These are phyloP conservation scores for Scomber colias DNA, from an alignment of 2,113 vertebrate species.

Conservation along the genomic window DNA sequence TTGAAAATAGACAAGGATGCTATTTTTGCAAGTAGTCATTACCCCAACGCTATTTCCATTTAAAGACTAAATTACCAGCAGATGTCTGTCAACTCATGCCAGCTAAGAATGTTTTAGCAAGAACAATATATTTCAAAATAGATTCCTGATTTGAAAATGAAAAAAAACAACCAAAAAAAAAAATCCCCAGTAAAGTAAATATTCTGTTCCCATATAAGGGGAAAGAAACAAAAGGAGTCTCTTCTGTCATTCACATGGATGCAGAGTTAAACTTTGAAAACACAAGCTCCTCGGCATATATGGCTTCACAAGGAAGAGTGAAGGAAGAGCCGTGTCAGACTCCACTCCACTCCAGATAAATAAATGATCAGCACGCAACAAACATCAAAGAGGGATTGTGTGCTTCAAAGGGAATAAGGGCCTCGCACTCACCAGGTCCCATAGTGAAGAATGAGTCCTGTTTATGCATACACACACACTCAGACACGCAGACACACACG, in stretches of 20 bases:
- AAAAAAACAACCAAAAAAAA: not conserved
- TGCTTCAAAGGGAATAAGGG: constrained; percentile 79
- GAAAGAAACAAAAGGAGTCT: not conserved
- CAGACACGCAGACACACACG: not conserved
- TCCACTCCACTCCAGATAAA: constrained; percentile 74
- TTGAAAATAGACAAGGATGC: constrained; percentile 49
- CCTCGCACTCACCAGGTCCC: constrained; percentile 57
- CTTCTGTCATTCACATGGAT: constrained; percentile 22
- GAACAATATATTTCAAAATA: not conserved
- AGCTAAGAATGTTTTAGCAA: not conserved
- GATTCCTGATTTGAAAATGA: not conserved
- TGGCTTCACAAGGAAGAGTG: constrained; percentile 45
- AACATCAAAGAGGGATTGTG: constrained; percentile 83
- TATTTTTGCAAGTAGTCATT: constrained; percentile 56
- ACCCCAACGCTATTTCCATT: constrained; percentile 52
- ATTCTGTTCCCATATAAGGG: not conserved
- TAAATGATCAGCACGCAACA: constrained; percentile 83
- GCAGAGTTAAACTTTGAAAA: constrained; percentile 43
- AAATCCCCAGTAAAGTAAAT: too few relatives aligned
- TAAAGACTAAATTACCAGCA: constrained; percentile 16
- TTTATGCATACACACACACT: constrained; percentile 26
- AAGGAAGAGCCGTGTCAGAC: constrained; percentile 63
- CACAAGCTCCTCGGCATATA: constrained; percentile 23
- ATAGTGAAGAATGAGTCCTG: constrained; percentile 58
- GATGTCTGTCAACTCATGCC: constrained; percentile 22